Evolutionary conservation across 2,888 invertebrate genomes (phyloP).

Genomic region (Drosophila borborema): DNA sequence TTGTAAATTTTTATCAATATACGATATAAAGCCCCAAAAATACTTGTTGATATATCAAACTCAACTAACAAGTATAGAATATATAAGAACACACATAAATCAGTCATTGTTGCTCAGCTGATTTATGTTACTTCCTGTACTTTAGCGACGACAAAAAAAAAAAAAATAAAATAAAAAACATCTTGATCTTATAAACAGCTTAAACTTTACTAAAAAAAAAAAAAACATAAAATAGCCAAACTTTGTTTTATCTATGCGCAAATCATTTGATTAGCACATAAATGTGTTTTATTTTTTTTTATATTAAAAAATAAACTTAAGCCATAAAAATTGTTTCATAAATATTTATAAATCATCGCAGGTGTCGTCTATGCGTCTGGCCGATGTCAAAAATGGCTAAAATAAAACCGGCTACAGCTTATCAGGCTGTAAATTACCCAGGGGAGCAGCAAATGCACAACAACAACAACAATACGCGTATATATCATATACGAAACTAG

Average conservation of each 20-base stretch:
- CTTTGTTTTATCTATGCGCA: constrained; percentile 40
- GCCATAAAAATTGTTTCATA: constrained; percentile 68
- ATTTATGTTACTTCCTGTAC: constrained; percentile 47
- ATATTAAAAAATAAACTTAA: constrained; percentile 22
- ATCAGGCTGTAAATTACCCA: constrained; percentile 58
- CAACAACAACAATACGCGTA: constrained; percentile 33
- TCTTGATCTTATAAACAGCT: constrained; percentile 12
- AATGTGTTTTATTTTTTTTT: constrained; percentile 34
- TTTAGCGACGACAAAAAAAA: neutral
- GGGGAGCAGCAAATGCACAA: constrained; percentile 34
- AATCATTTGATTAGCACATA: constrained; percentile 64
- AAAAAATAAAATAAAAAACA: neutral
- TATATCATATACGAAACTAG: constrained; percentile 63
- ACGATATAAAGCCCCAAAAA: neutral
- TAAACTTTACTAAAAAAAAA: constrained; percentile 6
- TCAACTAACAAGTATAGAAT: constrained; percentile 10
- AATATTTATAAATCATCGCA: constrained; percentile 67
- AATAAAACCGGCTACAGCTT: constrained; percentile 47
- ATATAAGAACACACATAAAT: constrained; percentile 9
- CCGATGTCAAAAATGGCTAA: constrained; percentile 35
- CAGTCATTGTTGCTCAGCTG: constrained; percentile 3
- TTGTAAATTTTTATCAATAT: neutral
- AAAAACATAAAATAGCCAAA: constrained; percentile 18
- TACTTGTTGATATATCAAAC: neutral
- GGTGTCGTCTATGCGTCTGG: constrained; percentile 54